These are phyloP conservation scores for Eueremaeus valkanovi DNA, from an alignment of 2,888 invertebrate genomes.

Conservation along the genomic window DNA sequence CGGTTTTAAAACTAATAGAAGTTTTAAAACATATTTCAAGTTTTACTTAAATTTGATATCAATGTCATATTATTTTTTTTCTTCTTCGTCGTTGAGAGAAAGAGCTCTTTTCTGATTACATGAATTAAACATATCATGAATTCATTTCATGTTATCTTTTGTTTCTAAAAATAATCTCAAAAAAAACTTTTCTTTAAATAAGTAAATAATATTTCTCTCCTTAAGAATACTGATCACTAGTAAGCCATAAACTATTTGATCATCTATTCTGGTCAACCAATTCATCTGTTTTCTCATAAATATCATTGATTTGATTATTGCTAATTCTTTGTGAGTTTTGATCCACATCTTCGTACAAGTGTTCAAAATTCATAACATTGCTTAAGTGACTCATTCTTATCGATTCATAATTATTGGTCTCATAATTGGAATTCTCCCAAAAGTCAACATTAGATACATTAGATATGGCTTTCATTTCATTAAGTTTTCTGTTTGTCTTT, in stretches of 20 bases:
- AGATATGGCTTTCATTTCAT: neutral
- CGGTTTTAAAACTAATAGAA: no score
- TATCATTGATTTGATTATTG: neutral
- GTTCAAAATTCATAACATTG: neutral
- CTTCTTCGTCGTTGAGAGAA: no score
- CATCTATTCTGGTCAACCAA: no score
- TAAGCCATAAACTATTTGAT: neutral
- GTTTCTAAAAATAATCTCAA: neutral
- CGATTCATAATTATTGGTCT: neutral
- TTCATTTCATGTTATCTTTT: neutral
- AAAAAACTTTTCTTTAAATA: neutral
- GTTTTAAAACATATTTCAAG: neutral
- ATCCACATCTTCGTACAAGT: neutral
- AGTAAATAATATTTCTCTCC: neutral
- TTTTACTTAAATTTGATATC: neutral
- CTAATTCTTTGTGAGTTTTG: neutral
- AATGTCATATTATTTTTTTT: no score
- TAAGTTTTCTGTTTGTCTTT: neutral
- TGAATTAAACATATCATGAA: neutral
- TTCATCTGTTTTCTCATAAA: neutral
- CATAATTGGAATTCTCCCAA: neutral
- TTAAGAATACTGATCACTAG: neutral
- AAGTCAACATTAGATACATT: neutral
- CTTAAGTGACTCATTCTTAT: neutral
- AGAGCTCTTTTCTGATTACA: no score